phyloP scores from a whole-genome alignment of 1,140 invertebrate species.

The Scaptomyza montana region DNA sequence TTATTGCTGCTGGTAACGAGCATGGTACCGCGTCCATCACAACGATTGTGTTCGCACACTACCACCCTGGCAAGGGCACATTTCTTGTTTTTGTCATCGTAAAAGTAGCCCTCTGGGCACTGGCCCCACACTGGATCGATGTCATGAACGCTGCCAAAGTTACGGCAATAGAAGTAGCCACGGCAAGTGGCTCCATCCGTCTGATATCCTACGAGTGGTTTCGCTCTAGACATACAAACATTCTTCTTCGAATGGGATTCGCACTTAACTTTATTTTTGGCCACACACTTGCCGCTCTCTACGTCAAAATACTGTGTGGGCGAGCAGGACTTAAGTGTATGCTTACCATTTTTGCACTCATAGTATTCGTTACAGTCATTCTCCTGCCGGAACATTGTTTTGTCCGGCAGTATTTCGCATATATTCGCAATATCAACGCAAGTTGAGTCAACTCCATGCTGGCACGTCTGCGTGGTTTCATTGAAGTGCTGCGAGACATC shows the following conservation, averaged over 20 bases:
- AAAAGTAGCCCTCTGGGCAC: constrained; percentile 67
- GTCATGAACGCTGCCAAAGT: constrained; percentile 42
- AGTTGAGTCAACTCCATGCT: constrained; percentile 38
- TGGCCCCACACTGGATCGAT: constrained; percentile 60
- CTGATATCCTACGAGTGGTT: constrained; percentile 15
- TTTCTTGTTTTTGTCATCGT: constrained; percentile 23
- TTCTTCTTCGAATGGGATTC: constrained; percentile 48
- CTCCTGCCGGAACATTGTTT: constrained; percentile 56
- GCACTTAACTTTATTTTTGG: constrained; percentile 38
- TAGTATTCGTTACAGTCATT: constrained; percentile 64
- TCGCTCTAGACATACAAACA: constrained; percentile 16
- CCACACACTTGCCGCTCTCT: constrained; percentile 39
- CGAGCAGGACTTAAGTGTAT: constrained; percentile 23
- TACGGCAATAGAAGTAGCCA: constrained; percentile 68
- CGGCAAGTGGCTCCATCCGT: constrained; percentile 68
- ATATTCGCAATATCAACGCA: constrained; percentile 71
- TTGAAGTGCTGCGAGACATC: constrained; percentile 48
- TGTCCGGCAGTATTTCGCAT: constrained; percentile 58
- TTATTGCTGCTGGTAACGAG: constrained; percentile 64
- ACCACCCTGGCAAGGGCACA: constrained; percentile 52
- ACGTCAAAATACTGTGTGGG: constrained; percentile 56
- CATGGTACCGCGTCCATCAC: constrained; percentile 68
- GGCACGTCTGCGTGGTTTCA: constrained; percentile 53
- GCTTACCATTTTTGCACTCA: constrained; percentile 48
- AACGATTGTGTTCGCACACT: constrained; percentile 67